Percentiles rank a stretch among this genome's conserved stretches.
These are phyloP conservation scores for Nycticebus coucang DNA, from an alignment of 2,113 vertebrate genomes.

Conservation along the genomic window DNA sequence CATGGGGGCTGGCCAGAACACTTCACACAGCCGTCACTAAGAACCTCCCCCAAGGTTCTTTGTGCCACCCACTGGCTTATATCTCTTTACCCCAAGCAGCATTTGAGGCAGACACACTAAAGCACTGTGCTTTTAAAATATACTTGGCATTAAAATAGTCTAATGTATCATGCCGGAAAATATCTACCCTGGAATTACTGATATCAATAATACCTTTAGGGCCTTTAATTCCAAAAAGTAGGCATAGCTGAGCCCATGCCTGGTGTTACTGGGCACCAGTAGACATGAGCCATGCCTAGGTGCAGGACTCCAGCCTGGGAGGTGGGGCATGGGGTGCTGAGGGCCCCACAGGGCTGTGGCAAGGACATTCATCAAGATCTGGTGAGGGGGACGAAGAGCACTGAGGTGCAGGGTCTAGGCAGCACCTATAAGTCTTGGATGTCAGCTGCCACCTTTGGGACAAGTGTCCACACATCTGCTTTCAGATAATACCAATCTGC, in stretches of 20 bases:
- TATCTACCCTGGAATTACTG: too few relatives aligned
- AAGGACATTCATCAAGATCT: neutral
- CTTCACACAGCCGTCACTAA: neutral
- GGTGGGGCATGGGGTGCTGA: too few relatives aligned
- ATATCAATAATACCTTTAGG: neutral
- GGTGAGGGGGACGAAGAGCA: neutral
- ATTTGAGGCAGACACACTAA: neutral
- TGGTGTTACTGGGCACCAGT: rapidly evolving
- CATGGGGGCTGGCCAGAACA: neutral
- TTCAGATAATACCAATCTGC: neutral
- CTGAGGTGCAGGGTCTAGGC: neutral
- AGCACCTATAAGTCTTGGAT: neutral
- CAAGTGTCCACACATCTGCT: rapidly evolving
- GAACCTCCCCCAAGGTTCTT: neutral
- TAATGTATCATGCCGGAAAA: neutral
- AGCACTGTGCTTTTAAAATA: neutral
- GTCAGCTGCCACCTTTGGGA: neutral
- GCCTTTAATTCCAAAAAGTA: neutral
- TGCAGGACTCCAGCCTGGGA: neutral
- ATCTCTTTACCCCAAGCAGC: neutral
- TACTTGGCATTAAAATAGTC: neutral
- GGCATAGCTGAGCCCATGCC: neutral
- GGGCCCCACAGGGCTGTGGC: neutral
- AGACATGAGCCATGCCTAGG: neutral
- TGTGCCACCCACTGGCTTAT: neutral